Evolutionary conservation across 2,797 vertebrate species (phyloP), one percentile per base, ranked within the genome.

Genomic region (Onychomys arenicola): DNA sequence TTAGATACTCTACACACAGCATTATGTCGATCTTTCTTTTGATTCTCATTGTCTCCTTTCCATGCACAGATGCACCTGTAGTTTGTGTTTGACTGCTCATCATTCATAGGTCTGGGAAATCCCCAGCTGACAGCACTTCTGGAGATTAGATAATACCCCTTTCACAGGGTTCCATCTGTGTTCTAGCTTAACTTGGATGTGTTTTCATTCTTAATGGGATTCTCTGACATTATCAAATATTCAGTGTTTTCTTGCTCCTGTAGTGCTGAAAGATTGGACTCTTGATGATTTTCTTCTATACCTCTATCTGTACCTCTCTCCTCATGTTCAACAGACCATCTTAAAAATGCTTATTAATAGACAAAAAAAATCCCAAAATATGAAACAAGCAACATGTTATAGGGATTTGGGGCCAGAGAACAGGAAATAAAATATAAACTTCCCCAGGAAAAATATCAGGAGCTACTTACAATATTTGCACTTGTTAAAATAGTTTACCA

Each of bases 201-300:
- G 27, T 93, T 95, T 97, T 92, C 82, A 93, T 96, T 95, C 78
- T 89, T 92, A 91, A 93, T 84, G 93, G 97, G 63, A 94, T 59
- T 83, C 55, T 81, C 65, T 89, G 63, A 75, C 61, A 63, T 57
- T 63, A 73, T 83, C 91, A 52, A 69, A 57, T 93, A 95, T 78
- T 89, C 73, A 85, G 3, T 69, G 27, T 25, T 67, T 93, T 71
- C 92, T 87, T 49, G 34, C 37, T 96, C 90, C 90, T 40, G 1
- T 59, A 29, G 65, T 57, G 37, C 69, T 63, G 88, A 46, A 94
- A 94, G 82, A 57, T 21, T 11, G 52, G 46, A 9, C 25, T 34
- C 93, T 80, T 89, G 19, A 61, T 88, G 63, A 59, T 46, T 94
- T 12, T 82, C 16, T 43, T 88, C 71, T 52, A 5, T 3, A 59